A percentile compares a stretch with the other conserved stretches of the same genome.
Evolutionary conservation across 2,113 vertebrate species (phyloP).

Genomic region (Periophthalmus modestus): DNA sequence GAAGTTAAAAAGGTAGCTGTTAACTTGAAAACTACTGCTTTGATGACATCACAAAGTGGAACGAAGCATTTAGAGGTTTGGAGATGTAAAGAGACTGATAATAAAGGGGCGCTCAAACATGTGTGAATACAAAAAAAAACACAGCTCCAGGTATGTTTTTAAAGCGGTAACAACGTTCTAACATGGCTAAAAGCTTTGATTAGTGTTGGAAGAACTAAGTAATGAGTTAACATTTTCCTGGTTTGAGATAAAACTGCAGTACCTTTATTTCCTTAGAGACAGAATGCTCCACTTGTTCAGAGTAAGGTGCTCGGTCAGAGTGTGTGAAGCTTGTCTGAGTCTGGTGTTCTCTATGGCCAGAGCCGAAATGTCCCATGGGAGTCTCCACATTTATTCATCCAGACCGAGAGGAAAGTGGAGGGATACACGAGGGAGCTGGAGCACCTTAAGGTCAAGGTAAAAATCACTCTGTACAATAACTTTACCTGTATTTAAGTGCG

Average conservation of each 20-base stretch:
- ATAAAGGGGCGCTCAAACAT: no score
- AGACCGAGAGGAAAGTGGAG: slow-evolving; percentile 21
- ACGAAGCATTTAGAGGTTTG: no score
- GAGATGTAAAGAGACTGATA: no score
- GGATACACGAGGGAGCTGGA: slow-evolving; percentile 4
- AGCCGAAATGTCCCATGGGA: slow-evolving; percentile 23
- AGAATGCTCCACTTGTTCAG: neutral
- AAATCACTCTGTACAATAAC: neutral
- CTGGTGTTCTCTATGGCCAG: slow-evolving; percentile 28
- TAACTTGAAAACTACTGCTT: no score
- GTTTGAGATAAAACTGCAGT: neutral
- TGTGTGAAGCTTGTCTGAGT: slow-evolving; percentile 29
- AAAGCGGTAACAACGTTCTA: no score
- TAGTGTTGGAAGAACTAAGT: no score
- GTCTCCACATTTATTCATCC: slow-evolving; percentile 27
- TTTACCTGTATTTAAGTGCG: neutral
- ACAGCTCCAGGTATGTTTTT: no score
- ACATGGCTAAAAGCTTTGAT: no score
- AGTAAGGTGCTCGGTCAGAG: neutral
- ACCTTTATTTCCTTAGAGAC: neutral
- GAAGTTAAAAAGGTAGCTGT: no score
- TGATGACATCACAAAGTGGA: no score
- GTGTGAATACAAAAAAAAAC: no score
- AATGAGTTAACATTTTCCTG: no score
- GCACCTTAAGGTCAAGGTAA: slow-evolving; percentile 3